phyloP scores from a whole-genome alignment of 2,113 vertebrate genomes.

The Carassius gibelio region DNA sequence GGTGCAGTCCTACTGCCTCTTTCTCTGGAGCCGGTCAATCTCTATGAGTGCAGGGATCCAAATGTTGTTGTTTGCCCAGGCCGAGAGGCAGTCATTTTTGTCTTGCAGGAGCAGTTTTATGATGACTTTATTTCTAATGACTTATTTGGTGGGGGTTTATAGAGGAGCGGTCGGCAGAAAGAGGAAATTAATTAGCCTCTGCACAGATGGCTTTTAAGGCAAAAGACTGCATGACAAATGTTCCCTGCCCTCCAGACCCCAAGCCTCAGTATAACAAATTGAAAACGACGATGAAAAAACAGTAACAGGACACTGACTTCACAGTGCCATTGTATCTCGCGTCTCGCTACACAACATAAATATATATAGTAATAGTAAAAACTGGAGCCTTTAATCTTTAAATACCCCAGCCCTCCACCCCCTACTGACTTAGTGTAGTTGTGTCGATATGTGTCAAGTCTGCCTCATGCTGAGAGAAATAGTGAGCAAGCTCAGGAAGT shows the following conservation, averaged over 20 bases:
- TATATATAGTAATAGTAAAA: slow-evolving; percentile 68
- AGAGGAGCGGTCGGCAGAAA: slow-evolving; percentile 62
- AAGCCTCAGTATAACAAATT: slow-evolving; percentile 76
- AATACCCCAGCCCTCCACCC: slow-evolving; percentile 47
- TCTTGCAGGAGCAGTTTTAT: slow-evolving; percentile 54
- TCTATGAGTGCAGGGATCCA: slow-evolving; percentile 14
- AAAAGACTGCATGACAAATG: slow-evolving; percentile 71
- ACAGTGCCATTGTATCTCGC: slow-evolving; percentile 65
- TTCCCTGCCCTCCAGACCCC: slow-evolving; percentile 66
- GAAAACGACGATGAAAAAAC: slow-evolving; percentile 61
- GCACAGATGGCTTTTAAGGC: slow-evolving; percentile 73
- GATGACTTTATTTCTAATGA: slow-evolving; percentile 66
- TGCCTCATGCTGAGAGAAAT: slow-evolving; percentile 57
- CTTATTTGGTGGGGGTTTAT: slow-evolving; percentile 71
- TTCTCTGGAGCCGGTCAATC: slow-evolving; percentile 7
- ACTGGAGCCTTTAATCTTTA: slow-evolving; percentile 60
- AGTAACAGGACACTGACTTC: slow-evolving; percentile 63
- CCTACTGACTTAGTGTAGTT: slow-evolving; percentile 35
- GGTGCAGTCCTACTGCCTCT: background rate
- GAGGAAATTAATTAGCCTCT: slow-evolving; percentile 75
- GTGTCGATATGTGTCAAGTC: slow-evolving; percentile 54
- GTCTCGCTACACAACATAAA: slow-evolving; percentile 56
- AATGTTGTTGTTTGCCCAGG: slow-evolving; percentile 26
- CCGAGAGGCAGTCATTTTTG: slow-evolving; percentile 19
- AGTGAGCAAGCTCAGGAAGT: slow-evolving; percentile 32